These are phyloP conservation scores for Rhopalosiphum nymphaeae DNA, from an alignment of 2,888 invertebrate genomes.

Conservation along the genomic window DNA sequence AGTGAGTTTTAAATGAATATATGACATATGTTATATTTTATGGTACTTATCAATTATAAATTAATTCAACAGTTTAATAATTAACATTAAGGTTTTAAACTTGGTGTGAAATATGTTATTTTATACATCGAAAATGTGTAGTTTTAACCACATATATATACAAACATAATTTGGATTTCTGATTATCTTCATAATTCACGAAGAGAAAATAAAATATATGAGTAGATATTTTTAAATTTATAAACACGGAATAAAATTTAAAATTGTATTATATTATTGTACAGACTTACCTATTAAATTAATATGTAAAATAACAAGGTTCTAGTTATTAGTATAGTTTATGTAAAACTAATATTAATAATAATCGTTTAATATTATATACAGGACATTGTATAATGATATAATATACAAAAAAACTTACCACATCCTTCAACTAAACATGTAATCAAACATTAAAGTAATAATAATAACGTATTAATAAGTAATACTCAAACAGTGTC, in stretches of 20 bases:
- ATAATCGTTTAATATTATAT: not conserved
- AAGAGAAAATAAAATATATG: not conserved
- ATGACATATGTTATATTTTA: too few relatives aligned
- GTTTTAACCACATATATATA: not conserved
- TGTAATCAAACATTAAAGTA: too few relatives aligned
- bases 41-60: not conserved
- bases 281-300: not conserved
- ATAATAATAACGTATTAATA: not conserved
- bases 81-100: not conserved
- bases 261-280: not conserved
- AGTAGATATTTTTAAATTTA: not conserved
- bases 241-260: not conserved
- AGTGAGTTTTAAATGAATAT: not conserved
- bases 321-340: not conserved
- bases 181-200: not conserved
- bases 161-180: not conserved
- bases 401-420: not conserved
- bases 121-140: not conserved
- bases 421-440: not conserved
- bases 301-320: not conserved
- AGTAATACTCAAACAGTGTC: too few relatives aligned
- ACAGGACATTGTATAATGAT: too few relatives aligned
- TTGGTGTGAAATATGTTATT: not conserved
- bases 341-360: not conserved
- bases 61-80: not conserved